phyloP scores from a whole-genome alignment of 2,888 invertebrate genomes.

The Drosophila buzzatii region DNA sequence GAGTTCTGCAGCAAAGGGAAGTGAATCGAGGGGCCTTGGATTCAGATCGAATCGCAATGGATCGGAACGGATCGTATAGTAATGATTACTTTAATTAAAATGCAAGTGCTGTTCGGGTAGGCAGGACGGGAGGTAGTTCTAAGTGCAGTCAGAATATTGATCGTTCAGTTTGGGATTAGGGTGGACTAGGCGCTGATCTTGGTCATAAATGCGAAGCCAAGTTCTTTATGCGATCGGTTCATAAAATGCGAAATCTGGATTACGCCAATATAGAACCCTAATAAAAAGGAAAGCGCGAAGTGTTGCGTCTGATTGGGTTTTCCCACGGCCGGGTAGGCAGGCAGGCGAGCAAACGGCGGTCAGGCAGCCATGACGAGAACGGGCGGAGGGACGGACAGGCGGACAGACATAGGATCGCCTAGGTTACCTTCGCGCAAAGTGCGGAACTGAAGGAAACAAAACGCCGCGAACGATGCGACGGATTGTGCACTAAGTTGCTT shows the following conservation, averaged over 20 bases:
- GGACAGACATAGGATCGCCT: not conserved
- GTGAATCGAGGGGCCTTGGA: conserved; percentile 5
- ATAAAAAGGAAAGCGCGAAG: conserved; percentile 60
- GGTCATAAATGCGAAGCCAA: conserved; percentile 50
- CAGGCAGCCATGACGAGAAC: not conserved
- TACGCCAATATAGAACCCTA: conserved; percentile 71
- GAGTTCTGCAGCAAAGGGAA: not conserved
- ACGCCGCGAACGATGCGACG: conserved; percentile 21
- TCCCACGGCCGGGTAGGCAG: conserved; percentile 65
- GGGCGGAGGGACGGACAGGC: not conserved
- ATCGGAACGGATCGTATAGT: conserved; percentile 23
- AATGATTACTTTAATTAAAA: conserved; percentile 52
- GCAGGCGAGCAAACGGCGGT: not conserved
- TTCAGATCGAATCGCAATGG: conserved; percentile 12
- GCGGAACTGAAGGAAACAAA: conserved; percentile 57
- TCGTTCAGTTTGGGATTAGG: not conserved
- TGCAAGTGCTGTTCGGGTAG: conserved; percentile 34
- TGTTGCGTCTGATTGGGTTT: conserved; percentile 77
- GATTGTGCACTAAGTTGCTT: conserved; percentile 77
- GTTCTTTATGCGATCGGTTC: conserved; percentile 65
- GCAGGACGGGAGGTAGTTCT: not conserved
- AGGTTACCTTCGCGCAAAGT: conserved; percentile 24
- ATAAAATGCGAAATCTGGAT: conserved; percentile 63
- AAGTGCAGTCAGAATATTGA: conserved; percentile 6
- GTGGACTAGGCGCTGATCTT: conserved; percentile 4